Evolutionary conservation across 2,797 vertebrate genomes (phyloP).

Genomic region (Glyptemys insculpta): DNA sequence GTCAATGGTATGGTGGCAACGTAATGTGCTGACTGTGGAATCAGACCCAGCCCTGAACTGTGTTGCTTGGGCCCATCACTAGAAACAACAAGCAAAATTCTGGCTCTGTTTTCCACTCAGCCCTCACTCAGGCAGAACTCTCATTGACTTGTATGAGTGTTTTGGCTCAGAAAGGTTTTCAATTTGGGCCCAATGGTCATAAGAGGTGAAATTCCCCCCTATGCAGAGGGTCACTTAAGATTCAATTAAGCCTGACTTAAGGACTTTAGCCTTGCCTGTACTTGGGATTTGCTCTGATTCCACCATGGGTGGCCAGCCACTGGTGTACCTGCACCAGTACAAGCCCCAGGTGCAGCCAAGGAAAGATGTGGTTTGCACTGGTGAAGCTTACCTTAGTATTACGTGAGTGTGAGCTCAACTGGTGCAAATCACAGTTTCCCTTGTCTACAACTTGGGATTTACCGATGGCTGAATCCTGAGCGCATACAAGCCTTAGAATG

Average conservation of each 20-base stretch:
- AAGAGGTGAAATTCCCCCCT: neutral
- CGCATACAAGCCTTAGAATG: neutral
- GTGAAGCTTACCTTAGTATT: neutral
- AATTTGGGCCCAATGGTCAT: neutral
- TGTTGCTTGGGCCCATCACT: conserved; percentile 36
- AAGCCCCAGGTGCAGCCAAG: neutral
- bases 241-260: conserved; percentile 12
- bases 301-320: neutral
- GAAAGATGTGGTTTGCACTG: neutral
- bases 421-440: neutral
- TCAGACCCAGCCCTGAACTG: conserved; percentile 32
- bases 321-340: neutral
- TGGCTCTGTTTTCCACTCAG: neutral
- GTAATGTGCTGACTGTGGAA: conserved; percentile 26
- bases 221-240: conserved; percentile 3
- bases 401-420: neutral
- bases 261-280: neutral
- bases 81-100: conserved; percentile 12
- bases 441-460: neutral
- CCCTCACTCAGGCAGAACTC: neutral
- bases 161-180: conserved; percentile 28
- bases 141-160: neutral
- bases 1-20: conserved; percentile 68
- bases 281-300: neutral
- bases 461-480: neutral